Percentiles rank a stretch among this genome's conserved stretches.
phyloP scores from a whole-genome alignment of 2,113 vertebrate genomes.

The Channa maculata region DNA sequence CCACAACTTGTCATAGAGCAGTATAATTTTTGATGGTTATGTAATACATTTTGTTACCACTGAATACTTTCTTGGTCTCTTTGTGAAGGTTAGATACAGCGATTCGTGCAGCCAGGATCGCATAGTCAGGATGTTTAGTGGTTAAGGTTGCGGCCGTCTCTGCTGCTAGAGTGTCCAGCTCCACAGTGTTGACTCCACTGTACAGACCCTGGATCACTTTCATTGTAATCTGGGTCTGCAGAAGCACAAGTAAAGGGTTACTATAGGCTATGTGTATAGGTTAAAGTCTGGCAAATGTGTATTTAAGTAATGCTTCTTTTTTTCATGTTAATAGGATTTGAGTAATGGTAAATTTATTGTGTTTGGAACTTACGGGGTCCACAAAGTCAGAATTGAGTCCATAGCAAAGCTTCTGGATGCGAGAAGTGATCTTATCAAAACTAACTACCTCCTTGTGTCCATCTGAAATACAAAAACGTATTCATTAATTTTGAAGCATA shows the following conservation, averaged over 20 bases:
- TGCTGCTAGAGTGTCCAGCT: conserved; percentile 94
- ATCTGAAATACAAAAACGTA: conserved; percentile 79
- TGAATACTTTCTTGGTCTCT: conserved; percentile 98
- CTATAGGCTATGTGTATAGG: no score
- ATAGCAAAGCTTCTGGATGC: conserved; percentile 97
- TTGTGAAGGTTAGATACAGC: conserved; percentile 98
- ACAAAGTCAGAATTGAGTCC: conserved; percentile 96
- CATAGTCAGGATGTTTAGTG: conserved; percentile 97
- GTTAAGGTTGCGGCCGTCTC: conserved; percentile 96
- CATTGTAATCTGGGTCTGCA: conserved; percentile 94
- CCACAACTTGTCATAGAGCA: no score
- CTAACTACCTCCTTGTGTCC: conserved; percentile 93
- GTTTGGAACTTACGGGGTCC: conserved; percentile 89
- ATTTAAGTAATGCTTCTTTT: neutral
- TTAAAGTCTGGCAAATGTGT: no score
- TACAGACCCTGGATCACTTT: conserved; percentile 98
- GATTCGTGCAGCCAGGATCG: conserved; percentile 94
- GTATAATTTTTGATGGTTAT: no score
- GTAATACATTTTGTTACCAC: conserved; percentile 60
- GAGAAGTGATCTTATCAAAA: conserved; percentile 98
- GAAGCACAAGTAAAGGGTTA: no score
- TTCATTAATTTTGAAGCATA: no score
- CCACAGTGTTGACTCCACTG: conserved; percentile 95
- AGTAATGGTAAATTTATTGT: neutral
- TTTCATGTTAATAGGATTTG: neutral